Evolutionary conservation across 2,888 invertebrate species (phyloP).

Genomic region (Salpingus planirostris): DNA sequence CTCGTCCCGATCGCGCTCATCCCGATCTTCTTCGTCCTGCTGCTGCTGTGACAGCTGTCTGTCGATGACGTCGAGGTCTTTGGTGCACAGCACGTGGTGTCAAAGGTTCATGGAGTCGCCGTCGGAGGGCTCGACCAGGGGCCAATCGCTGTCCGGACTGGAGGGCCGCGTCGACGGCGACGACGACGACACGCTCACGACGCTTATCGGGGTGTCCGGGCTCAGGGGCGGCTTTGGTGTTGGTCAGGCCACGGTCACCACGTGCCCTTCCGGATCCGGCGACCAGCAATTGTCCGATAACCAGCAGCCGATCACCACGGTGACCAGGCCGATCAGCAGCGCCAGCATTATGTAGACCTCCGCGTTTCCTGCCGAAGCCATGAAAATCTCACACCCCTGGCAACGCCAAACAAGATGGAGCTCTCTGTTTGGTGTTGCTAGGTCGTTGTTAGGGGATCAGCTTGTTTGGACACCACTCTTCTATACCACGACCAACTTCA

Average conservation of each 20-base stretch:
- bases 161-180: conserved; percentile 27
- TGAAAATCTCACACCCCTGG: no score
- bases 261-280: conserved; percentile 58
- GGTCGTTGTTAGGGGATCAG: no score
- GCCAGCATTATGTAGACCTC: conserved; percentile 68
- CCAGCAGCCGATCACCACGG: conserved; percentile 69
- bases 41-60: no score
- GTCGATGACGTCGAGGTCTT: no score
- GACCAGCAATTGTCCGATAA: conserved; percentile 72
- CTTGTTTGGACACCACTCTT: no score
- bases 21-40: no score
- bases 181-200: conserved; percentile 20
- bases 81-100: conserved; percentile 31
- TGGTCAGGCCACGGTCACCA: conserved; percentile 61
- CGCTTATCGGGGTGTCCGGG: conserved; percentile 33
- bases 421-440: no score
- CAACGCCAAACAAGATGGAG: no score
- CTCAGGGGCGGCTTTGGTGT: conserved; percentile 51
- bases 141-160: conserved; percentile 40
- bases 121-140: conserved; percentile 35
- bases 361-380: conserved; percentile 65
- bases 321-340: conserved; percentile 61
- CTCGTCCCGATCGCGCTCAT: no score
- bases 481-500: no score
- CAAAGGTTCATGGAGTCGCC: conserved; percentile 31